These are phyloP conservation scores for Eurosta solidaginis DNA, from an alignment of 1,140 invertebrate genomes.

Conservation along the genomic window DNA sequence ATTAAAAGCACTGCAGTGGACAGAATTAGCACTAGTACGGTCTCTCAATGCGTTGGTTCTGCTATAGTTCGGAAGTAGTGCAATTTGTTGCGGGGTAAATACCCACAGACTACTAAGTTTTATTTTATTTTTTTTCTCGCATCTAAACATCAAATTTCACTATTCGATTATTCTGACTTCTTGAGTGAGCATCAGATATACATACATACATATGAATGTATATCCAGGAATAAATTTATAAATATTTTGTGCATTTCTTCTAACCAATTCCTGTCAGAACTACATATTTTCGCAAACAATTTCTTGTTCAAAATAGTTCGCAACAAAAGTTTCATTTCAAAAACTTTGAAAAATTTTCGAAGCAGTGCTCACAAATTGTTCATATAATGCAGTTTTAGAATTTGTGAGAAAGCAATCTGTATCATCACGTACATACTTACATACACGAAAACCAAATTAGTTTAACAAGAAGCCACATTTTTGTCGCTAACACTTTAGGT, in stretches of 20 bases:
- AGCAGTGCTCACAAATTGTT: background rate
- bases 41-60: no score
- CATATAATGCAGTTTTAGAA: slow-evolving; percentile 13
- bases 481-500: background rate
- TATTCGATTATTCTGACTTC: no score
- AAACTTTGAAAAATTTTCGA: background rate
- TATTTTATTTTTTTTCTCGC: no score
- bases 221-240: no score
- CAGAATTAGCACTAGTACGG: no score
- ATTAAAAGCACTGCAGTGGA: no score
- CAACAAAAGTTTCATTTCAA: background rate
- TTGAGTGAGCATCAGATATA: no score
- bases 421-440: background rate
- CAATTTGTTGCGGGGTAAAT: no score
- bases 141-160: no score
- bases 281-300: background rate
- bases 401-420: background rate
- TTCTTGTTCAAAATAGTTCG: background rate
- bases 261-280: background rate
- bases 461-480: background rate
- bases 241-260: background rate
- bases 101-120: no score
- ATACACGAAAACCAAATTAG: background rate
- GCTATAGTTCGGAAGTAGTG: no score
- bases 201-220: background rate